Base-by-base conservation (phyloP, 2,888 invertebrate genomes). In the Odontocolon sp. region DNA sequence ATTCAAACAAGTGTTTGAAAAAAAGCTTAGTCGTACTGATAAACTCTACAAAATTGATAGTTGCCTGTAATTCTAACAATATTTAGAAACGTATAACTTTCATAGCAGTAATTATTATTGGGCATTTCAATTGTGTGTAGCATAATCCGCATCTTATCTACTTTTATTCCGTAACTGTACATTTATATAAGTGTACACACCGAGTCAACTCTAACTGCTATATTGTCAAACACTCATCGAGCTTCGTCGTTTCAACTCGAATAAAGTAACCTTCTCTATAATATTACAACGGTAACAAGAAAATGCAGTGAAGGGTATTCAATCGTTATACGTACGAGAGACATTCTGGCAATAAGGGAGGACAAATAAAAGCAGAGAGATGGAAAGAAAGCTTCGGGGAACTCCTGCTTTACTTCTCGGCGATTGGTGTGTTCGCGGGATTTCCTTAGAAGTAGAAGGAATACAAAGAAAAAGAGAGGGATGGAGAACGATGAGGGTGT, bases 371-470 rank as follows among this genome's bases (percentile, higher is more conserved):
- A 75, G 76, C 70, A 75, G 80, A 66, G 47, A 16, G 57, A 50
- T 23, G 45, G 57, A 47, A 68, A 47, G 42, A 31, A 64, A 82
- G 76, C 79, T 78, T 82, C 72, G 75, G 38, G 23, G 52, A 45
- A 61, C 52, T 36, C 54, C n/a, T 21, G 6, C 28, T 47, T 61
- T 31, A 63, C 26, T 64, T 38, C 14, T 47, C 26, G 26, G n/a
- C n/a, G n/a, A 50, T 33, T 50, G 26, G 14, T 64, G 36, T 50
- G 78, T 64, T 80, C 80, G 78, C 81, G 78, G 69, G 81, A 81
- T 80, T 87, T 85, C 85, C 80, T 85, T 79, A 56, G 67, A 78
- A 85, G 82, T 85, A 80, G 79, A 78, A 57, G 42, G 64, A 72
- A 54, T 36, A 68, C 56, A 64, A 33, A 73, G 28, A 36, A 33